These are phyloP conservation scores for Heteronetta atricapilla DNA, from an alignment of 2,113 vertebrate species.

Conservation along the genomic window DNA sequence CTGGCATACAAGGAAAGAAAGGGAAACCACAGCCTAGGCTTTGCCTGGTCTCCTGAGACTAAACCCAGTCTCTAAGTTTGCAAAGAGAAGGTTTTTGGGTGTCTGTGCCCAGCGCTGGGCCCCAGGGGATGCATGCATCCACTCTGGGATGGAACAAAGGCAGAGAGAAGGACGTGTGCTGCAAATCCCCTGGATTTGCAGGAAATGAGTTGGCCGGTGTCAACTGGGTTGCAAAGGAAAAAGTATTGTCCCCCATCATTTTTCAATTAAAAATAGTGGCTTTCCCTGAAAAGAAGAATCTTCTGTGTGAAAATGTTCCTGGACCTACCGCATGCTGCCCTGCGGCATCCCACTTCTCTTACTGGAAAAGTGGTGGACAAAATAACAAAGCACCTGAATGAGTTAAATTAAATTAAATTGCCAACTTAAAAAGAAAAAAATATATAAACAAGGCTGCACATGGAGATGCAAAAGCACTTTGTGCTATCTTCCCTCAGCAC, in stretches of 20 bases:
- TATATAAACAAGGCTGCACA: neutral
- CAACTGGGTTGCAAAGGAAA: neutral
- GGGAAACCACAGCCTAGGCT: neutral
- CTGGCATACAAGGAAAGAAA: neutral
- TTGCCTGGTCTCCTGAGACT: neutral
- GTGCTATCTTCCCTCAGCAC: neutral
- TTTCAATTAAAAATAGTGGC: neutral
- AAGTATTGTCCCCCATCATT: neutral
- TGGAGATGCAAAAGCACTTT: neutral
- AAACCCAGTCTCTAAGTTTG: neutral
- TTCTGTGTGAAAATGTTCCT: neutral
- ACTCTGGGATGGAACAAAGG: rapidly evolving
- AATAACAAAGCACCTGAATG: neutral
- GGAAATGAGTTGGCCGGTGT: neutral
- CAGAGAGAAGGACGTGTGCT: neutral
- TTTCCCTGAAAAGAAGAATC: neutral
- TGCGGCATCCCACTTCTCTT: neutral
- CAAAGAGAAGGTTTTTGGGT: neutral
- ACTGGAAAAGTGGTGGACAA: rapidly evolving
- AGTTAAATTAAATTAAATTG: neutral
- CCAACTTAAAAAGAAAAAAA: neutral
- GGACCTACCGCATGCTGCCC: neutral
- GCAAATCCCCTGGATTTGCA: neutral
- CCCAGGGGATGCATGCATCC: neutral
- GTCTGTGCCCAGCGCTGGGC: neutral